Evolutionary conservation across 2,888 invertebrate species (phyloP).

Genomic region (Zele albiditarsus): DNA sequence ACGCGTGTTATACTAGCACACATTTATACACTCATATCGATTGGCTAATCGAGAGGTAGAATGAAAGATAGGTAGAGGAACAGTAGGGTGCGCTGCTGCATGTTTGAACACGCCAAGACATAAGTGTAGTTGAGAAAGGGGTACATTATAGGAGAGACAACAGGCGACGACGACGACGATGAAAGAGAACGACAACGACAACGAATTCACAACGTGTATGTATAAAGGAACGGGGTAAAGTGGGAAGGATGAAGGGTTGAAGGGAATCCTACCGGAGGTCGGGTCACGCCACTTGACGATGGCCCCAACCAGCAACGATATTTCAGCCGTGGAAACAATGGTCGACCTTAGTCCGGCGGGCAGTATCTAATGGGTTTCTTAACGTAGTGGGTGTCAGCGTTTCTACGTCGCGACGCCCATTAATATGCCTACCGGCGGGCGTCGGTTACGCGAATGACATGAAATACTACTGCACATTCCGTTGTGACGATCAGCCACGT

Average conservation of each 20-base stretch:
- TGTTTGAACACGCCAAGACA: not conserved
- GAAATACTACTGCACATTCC: slow-evolving; percentile 66
- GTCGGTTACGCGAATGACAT: slow-evolving; percentile 55
- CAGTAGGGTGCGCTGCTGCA: not conserved
- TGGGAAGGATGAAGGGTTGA: slow-evolving; percentile 8
- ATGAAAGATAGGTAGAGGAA: no score
- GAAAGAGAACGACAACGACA: no score
- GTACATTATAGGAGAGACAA: not conserved
- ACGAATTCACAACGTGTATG: not conserved
- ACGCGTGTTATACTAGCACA: slow-evolving; percentile 26
- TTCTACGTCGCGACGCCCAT: slow-evolving; percentile 58
- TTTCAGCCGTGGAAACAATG: slow-evolving; percentile 50
- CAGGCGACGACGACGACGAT: slow-evolving; percentile 23
- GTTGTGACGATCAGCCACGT: slow-evolving; percentile 53
- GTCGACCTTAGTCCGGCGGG: slow-evolving; percentile 55
- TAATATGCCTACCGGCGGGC: slow-evolving; percentile 58
- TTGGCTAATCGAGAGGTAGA: slow-evolving; percentile 28
- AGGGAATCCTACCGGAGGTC: slow-evolving; percentile 28
- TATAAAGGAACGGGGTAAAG: not conserved
- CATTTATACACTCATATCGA: slow-evolving; percentile 17
- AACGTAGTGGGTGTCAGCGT: slow-evolving; percentile 59
- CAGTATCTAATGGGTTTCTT: slow-evolving; percentile 63
- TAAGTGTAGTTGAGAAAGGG: not conserved
- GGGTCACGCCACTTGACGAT: slow-evolving; percentile 49
- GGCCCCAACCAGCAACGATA: slow-evolving; percentile 40